Evolutionary conservation across 2,888 invertebrate genomes (phyloP).

Genomic region (Tachina lurida): DNA sequence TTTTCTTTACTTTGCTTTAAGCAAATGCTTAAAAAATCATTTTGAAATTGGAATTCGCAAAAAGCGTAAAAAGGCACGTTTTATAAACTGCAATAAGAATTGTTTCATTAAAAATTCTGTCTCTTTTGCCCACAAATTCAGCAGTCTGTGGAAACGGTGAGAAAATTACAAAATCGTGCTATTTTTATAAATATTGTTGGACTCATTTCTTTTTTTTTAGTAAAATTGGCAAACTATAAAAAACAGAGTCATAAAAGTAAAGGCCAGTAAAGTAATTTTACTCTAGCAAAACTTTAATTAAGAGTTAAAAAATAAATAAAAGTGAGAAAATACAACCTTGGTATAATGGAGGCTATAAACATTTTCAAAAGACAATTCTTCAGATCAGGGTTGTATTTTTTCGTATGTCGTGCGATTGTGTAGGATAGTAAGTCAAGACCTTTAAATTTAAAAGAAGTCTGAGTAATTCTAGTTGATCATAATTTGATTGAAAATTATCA

Average conservation of each 20-base stretch:
- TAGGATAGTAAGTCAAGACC: no score
- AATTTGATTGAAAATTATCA: no score
- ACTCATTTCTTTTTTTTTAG: not conserved
- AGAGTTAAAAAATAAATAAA: no score
- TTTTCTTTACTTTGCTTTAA: not conserved
- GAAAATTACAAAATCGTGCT: conserved; percentile 61
- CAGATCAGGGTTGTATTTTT: no score
- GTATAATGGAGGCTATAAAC: no score
- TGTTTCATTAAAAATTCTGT: conserved; percentile 57
- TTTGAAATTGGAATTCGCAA: not conserved
- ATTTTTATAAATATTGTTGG: conserved; percentile 22
- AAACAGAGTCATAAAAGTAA: not conserved
- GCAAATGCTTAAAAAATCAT: not conserved
- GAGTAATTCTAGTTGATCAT: no score
- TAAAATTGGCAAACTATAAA: not conserved
- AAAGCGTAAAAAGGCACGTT: conserved; percentile 11
- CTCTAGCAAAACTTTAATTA: no score
- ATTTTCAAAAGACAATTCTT: no score
- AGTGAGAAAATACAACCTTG: no score
- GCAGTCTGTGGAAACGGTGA: conserved; percentile 50
- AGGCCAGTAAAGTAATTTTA: no score
- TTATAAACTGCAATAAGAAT: conserved; percentile 24
- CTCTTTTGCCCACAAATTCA: conserved; percentile 31
- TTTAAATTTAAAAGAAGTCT: no score
- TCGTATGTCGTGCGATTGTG: no score